phyloP scores from a whole-genome alignment of 2,113 vertebrate genomes.

The Mormyrus iriodes region DNA sequence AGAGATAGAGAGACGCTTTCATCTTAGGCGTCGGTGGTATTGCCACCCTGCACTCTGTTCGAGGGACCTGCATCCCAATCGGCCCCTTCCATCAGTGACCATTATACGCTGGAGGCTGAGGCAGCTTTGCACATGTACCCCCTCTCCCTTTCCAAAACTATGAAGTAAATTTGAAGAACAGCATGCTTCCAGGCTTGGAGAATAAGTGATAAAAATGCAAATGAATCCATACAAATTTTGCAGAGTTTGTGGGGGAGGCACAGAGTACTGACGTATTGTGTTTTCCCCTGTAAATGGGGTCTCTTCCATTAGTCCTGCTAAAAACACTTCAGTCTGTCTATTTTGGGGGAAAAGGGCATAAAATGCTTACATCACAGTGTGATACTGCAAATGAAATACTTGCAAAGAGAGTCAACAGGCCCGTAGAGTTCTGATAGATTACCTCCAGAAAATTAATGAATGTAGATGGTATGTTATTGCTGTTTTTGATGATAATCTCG shows the following conservation, averaged over 20 bases:
- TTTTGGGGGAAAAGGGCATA: neutral
- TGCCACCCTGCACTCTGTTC: neutral
- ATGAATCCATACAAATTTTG: neutral
- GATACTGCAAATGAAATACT: neutral
- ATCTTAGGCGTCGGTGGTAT: conserved; percentile 33
- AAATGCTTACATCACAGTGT: neutral
- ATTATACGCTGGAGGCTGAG: neutral
- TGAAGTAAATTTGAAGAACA: neutral
- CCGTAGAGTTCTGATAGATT: neutral
- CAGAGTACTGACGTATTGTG: neutral
- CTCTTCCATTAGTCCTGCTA: neutral
- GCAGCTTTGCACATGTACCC: neutral
- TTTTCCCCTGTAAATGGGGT: neutral
- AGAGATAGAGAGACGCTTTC: conserved; percentile 34
- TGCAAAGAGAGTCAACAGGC: neutral
- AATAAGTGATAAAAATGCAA: neutral
- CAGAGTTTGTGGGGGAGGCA: neutral
- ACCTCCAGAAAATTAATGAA: neutral
- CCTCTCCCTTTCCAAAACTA: neutral
- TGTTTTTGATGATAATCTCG: neutral
- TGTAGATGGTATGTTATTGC: neutral
- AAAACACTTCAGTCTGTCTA: neutral
- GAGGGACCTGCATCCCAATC: neutral
- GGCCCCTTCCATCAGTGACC: neutral
- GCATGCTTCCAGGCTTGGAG: neutral